A percentile compares a stretch with the other conserved stretches of the same genome.
These are phyloP conservation scores for Morus bassanus DNA, from an alignment of 2,797 vertebrate species.

Conservation along the genomic window DNA sequence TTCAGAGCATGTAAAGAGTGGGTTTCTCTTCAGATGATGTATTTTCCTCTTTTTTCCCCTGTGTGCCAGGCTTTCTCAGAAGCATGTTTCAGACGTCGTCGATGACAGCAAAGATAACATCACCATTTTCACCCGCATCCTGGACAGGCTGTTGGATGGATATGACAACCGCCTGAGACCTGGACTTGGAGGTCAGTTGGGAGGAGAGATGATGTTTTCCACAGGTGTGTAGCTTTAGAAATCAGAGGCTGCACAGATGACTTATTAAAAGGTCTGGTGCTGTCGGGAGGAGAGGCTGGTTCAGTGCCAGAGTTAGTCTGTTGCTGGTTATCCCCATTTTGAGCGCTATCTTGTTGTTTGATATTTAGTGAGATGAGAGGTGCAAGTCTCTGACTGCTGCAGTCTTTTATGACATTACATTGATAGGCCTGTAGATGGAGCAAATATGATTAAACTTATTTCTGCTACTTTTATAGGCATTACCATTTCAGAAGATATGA, in stretches of 20 bases:
- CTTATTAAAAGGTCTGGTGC: neutral
- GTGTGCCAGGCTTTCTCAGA: conserved; percentile 81
- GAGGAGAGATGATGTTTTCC: neutral
- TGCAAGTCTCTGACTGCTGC: neutral
- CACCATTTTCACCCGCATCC: conserved; percentile 96
- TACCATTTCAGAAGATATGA: neutral
- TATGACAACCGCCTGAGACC: conserved; percentile 97
- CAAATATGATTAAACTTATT: neutral
- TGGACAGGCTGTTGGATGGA: conserved; percentile 94
- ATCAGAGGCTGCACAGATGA: neutral
- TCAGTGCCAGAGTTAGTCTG: neutral
- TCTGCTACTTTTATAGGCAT: neutral
- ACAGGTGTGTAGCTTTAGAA: neutral
- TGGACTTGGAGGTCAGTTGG: conserved; percentile 90
- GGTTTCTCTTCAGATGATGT: neutral
- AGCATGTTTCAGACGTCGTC: conserved; percentile 90
- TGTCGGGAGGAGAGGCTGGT: neutral
- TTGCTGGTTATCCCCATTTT: neutral
- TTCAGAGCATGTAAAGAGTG: accelerated
- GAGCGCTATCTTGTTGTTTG: neutral
- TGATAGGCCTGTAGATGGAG: conserved; percentile 11
- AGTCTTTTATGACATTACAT: neutral
- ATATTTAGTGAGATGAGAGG: neutral
- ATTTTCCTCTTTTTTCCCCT: neutral
- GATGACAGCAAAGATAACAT: conserved; percentile 96